Base-by-base conservation (phyloP, 1,140 invertebrate genomes). In the Thaumatotibia leucotreta region DNA sequence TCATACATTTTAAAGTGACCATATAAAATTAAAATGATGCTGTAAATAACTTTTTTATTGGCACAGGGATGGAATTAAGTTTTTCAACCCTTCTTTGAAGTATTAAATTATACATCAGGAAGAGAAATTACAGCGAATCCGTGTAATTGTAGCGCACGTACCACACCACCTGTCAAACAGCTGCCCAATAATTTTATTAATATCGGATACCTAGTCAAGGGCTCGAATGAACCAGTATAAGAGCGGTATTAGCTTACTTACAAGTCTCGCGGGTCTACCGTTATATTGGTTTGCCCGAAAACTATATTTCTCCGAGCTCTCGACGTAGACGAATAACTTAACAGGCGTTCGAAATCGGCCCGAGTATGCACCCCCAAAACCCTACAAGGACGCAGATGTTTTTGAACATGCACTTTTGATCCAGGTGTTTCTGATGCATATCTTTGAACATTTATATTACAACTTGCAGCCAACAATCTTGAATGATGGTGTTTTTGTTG, bases 111-210 rank as follows among this genome's bases (percentile, higher is more conserved):
- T 45, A 45, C 39, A 45, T 9, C 17, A 45, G 39, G 17, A 45
- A 45, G 39, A 68, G 63, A 65, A 64, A 65, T 70, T 67, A 50
- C 50, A 50, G 11, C 49, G 31, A 62, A 62, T 24, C 35, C 49
- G 64, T 63, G 33, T 27, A 67, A 45, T 35, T 32, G 4, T 27
- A 45, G 61, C 76, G 83, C 85, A 88, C 87, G 83, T 73, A 79
- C 79, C 73, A 61, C 32, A 63, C 73, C 86, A 89, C 85, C 85
- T 89, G 86, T 78, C 72, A 50, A 70, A 74, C 86, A 89, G 84
- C 83, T 89, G 87, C 71, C 69, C 68, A 73, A 80, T 27, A n/a
- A 5, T 58, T n/a, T 14, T 3, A 58, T 20, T 45, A 6, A 6
- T 8, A 20, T 8, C 8, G 17, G 11, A 8, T 20, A 20, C 39